A percentile compares a stretch with the other conserved stretches of the same genome.
phyloP scores from a whole-genome alignment of 2,113 vertebrate genomes.

The Phodopus roborovskii region DNA sequence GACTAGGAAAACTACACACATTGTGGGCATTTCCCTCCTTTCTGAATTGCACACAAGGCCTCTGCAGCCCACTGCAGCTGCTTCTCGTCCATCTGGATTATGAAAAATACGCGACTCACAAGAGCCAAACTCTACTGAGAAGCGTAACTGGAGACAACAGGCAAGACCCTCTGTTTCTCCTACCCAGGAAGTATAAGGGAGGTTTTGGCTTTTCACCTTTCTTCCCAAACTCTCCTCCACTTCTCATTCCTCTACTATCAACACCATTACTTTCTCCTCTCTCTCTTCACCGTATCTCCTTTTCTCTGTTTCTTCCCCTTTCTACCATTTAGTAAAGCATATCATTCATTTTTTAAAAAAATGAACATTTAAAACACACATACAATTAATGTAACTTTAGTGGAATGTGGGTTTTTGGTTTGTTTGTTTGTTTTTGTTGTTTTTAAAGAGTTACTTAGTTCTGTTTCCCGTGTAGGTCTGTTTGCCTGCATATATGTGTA shows the following conservation, averaged over 20 bases:
- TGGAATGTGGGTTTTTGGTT: background rate
- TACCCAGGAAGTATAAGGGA: background rate
- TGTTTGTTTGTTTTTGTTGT: background rate
- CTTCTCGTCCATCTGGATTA: background rate
- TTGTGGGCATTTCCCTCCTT: too few species aligned
- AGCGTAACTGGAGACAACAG: background rate
- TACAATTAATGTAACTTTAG: background rate
- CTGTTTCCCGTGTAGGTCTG: background rate
- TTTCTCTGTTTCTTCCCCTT: background rate
- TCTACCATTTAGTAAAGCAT: background rate
- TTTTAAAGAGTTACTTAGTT: background rate
- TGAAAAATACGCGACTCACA: background rate
- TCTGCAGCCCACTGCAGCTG: too few species aligned
- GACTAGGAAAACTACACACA: background rate
- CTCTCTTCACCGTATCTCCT: background rate
- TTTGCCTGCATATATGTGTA: background rate
- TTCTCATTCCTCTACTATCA: background rate
- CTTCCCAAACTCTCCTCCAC: too few species aligned
- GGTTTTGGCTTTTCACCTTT: background rate
- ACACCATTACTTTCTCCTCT: background rate
- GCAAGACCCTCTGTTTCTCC: background rate
- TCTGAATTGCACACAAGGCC: background rate
- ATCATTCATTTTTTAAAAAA: background rate
- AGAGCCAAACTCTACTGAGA: background rate
- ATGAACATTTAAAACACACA: background rate